A percentile compares a stretch with the other conserved stretches of the same genome.
phyloP scores from a whole-genome alignment of 2,797 vertebrate species.

The Holocentrus rufus region DNA sequence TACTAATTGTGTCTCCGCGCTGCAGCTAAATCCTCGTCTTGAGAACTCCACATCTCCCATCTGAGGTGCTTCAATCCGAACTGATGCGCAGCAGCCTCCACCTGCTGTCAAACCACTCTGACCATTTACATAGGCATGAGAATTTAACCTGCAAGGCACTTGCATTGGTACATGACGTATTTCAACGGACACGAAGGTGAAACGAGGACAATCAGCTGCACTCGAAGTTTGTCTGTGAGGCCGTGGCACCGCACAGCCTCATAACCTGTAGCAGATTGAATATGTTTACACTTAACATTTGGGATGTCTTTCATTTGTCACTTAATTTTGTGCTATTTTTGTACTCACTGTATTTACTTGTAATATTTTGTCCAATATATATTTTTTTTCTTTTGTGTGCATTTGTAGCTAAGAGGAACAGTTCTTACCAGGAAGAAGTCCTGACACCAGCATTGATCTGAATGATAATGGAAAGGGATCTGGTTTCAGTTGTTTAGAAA shows the following conservation, averaged over 20 bases:
- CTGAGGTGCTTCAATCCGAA: slow-evolving; percentile 58
- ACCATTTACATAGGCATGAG: slow-evolving; percentile 49
- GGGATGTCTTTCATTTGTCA: slow-evolving; percentile 64
- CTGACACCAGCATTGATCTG: slow-evolving; percentile 79
- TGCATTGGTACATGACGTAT: slow-evolving; percentile 11
- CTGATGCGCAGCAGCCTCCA: slow-evolving; percentile 40
- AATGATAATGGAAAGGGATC: slow-evolving; percentile 18
- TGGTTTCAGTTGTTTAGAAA: slow-evolving; percentile 37
- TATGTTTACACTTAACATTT: slow-evolving; percentile 79
- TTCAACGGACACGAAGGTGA: slow-evolving; percentile 37
- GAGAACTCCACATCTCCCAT: slow-evolving; percentile 5
- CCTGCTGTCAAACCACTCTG: slow-evolving; percentile 41
- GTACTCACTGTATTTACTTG: slow-evolving; percentile 63
- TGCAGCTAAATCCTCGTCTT: slow-evolving; percentile 51
- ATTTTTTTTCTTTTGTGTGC: slow-evolving; percentile 49
- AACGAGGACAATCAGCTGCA: slow-evolving; percentile 41
- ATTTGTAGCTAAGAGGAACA: slow-evolving; percentile 67
- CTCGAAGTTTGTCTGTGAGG: slow-evolving; percentile 23
- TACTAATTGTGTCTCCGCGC: slow-evolving; percentile 43
- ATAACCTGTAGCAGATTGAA: slow-evolving; percentile 76
- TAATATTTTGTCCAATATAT: slow-evolving; percentile 54
- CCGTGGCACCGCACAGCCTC: slow-evolving; percentile 40
- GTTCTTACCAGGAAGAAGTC: slow-evolving; percentile 59
- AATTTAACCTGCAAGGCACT: slow-evolving; percentile 24
- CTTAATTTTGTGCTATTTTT: slow-evolving; percentile 72